Evolutionary conservation across 2,797 vertebrate species (phyloP).

Genomic region (Phoebastria nigripes): DNA sequence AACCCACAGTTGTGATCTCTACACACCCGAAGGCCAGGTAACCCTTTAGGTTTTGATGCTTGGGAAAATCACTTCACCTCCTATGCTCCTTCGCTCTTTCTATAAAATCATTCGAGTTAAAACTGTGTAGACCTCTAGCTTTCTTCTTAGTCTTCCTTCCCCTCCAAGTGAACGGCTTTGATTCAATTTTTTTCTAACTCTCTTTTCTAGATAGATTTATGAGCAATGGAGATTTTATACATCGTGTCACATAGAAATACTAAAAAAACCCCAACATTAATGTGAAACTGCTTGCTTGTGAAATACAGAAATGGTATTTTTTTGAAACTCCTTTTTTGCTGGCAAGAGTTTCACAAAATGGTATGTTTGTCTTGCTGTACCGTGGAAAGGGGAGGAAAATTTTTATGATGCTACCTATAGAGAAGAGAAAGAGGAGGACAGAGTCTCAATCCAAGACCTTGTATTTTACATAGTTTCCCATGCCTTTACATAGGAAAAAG

Average conservation of each 20-base stretch:
- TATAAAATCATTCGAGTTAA: background rate
- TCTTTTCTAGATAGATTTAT: background rate
- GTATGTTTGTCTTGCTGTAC: background rate
- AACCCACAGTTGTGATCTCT: background rate
- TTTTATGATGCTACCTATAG: background rate
- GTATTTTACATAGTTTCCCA: background rate
- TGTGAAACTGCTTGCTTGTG: background rate
- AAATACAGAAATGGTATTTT: background rate
- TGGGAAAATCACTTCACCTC: background rate
- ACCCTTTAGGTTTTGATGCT: background rate
- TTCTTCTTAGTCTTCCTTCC: background rate
- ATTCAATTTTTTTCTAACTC: background rate
- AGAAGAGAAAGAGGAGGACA: background rate
- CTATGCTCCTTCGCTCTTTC: background rate
- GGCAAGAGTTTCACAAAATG: background rate
- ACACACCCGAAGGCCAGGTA: background rate
- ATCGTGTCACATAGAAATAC: background rate
- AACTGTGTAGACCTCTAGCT: background rate
- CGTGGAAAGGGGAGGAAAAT: background rate
- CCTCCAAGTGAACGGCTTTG: background rate
- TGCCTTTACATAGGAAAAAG: background rate
- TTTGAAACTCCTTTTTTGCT: background rate
- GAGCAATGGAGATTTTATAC: background rate
- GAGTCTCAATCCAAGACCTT: background rate
- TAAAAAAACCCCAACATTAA: background rate